Base-by-base conservation (phyloP, 2,888 invertebrate species). In the Digitonthophagus gazella region DNA sequence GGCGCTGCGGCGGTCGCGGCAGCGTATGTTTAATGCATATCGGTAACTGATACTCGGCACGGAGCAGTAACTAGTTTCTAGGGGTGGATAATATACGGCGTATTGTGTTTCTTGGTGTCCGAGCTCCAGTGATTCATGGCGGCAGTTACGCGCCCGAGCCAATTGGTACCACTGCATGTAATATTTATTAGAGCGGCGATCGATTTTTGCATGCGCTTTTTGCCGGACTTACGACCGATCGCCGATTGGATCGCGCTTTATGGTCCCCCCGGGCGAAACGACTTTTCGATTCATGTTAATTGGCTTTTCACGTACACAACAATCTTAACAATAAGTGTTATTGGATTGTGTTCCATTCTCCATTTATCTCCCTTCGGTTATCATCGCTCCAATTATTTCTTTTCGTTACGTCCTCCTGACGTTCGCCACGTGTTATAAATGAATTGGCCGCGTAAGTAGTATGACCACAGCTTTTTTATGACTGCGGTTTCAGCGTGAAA, bases 21-120 rank as follows among this genome's bases (percentile, higher is more conserved):
- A 71, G 72, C 68, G 68, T 74, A 74, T 74, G 73, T 74, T 73
- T 74, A 73, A 73, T 73, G 74, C 72, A 74, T 74, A 74, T 73
- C 72, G 73, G 73, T 74, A 74, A 74, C 73, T 72, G 74, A 74
- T 75, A 75, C 75, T 74, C 74, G 74, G 75, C 73, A 73, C 76
- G 19, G 20, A 61, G 20, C 78, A 75, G 78, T 79, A 79, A 79
- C 79, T 80, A 80, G 80, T 80, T 80, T 80, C 80, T 80, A 79
- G 77, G 79, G 79, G 78, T 80, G 79, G 78, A 79, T 80, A 80
- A 80, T 79, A 79, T 80, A 80, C 78, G 79, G 78, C 76, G 79
- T 79, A 80, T 80, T 80, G 80, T 80, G 76, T 80, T 80, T 78
- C 80, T 20, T 78, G 78, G 76, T 78, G 79, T 79, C 77, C 78